Evolutionary conservation across 2,888 invertebrate species (phyloP).

Genomic region (Drosophila kanekoi): DNA sequence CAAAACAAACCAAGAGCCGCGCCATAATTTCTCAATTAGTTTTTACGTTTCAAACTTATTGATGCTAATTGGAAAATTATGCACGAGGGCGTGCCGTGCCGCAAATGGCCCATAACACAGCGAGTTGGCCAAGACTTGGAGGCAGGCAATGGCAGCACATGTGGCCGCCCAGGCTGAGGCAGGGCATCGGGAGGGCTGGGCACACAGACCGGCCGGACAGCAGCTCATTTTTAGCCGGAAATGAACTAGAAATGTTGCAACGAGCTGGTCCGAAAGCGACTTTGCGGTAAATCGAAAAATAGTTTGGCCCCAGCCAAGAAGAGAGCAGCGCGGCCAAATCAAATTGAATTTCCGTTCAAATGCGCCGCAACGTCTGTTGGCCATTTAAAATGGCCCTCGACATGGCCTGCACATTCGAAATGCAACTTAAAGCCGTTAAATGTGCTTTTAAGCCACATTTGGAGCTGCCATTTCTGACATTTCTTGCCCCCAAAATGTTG

Average conservation of each 20-base stretch:
- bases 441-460: slow-evolving; percentile 36
- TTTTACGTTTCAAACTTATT: slow-evolving; percentile 59
- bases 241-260: slow-evolving; percentile 76
- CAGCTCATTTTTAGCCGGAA: slow-evolving; percentile 78
- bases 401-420: too few species aligned
- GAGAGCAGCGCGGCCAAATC: slow-evolving; percentile 46
- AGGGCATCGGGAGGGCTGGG: background rate
- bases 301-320: slow-evolving; percentile 43
- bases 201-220: slow-evolving; percentile 36
- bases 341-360: slow-evolving; percentile 78
- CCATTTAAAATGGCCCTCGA: slow-evolving; percentile 45
- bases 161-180: slow-evolving; percentile 20
- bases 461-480: slow-evolving; percentile 7
- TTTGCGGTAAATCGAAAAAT: slow-evolving; percentile 73
- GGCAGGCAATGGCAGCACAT: slow-evolving; percentile 31
- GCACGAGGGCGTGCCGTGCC: slow-evolving; percentile 49
- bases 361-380: slow-evolving; percentile 42
- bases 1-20: slow-evolving; percentile 44
- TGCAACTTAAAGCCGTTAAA: slow-evolving; percentile 41
- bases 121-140: slow-evolving; percentile 21
- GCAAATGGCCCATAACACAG: slow-evolving; percentile 23
- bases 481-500: slow-evolving; percentile 36
- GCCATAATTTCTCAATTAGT: slow-evolving; percentile 76
- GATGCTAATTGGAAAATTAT: slow-evolving; percentile 75
- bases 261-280: slow-evolving; percentile 54